Conservation (phyloP, 2,888 invertebrate species). For the Mesorhabditis spiculigera region DNA sequence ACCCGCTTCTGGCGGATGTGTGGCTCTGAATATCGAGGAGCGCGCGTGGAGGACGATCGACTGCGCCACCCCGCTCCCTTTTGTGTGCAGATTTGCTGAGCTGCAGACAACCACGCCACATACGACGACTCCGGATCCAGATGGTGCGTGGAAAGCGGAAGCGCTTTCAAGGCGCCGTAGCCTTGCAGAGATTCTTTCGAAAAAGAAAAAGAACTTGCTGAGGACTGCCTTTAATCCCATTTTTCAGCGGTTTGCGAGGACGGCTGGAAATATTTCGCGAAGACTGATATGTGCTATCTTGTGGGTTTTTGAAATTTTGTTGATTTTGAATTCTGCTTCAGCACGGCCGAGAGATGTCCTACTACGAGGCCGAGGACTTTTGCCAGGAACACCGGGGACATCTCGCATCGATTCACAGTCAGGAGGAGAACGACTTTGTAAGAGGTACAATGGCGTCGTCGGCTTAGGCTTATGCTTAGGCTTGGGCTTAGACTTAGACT, state of each 20-base stretch:
- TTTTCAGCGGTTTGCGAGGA: neutral
- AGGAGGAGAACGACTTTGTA: neutral
- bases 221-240: neutral
- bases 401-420: constrained; percentile 9
- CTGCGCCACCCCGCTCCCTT: neutral
- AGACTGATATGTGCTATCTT: constrained; percentile 2
- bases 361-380: neutral
- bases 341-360: constrained; percentile 1
- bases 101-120: neutral
- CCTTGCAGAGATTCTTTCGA: too few species aligned
- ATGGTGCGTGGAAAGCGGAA: neutral
- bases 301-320: neutral
- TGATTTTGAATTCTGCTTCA: neutral
- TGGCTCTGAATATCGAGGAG: neutral
- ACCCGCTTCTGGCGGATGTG: neutral
- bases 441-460: neutral
- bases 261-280: neutral
- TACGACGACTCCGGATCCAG: neutral
- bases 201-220: too few species aligned
- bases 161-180: too few species aligned
- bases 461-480: too few species aligned
- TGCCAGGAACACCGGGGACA: constrained; percentile 5
- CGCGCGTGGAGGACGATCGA: neutral
- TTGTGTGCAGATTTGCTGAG: neutral
- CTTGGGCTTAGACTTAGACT: too few species aligned